Percentiles rank a stretch among this genome's conserved stretches.
Conservation (phyloP, 1,140 invertebrate genomes). For the Pteromalus puparum region DNA sequence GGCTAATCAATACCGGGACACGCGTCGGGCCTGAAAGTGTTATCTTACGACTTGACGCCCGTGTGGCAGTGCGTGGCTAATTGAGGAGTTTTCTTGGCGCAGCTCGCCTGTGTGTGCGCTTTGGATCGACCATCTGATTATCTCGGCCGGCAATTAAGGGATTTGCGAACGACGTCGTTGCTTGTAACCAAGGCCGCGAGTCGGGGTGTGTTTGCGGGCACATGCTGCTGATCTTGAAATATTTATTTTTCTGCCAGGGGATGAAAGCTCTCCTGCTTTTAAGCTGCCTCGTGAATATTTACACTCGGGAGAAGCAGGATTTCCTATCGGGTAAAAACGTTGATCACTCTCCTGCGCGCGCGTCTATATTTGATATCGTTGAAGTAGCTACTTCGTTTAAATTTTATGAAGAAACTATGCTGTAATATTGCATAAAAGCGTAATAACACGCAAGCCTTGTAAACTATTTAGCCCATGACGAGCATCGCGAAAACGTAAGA, state of each 20-base stretch:
- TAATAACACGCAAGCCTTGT: neutral
- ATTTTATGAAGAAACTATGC: too few relatives aligned
- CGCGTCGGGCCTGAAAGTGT: slow-evolving; percentile 2
- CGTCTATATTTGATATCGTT: too few relatives aligned
- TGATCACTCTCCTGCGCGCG: too few relatives aligned
- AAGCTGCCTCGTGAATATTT: neutral
- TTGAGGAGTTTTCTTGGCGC: too few relatives aligned
- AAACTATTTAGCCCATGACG: neutral
- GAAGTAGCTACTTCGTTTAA: too few relatives aligned
- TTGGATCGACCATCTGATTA: slow-evolving; percentile 39
- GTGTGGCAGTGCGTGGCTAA: neutral
- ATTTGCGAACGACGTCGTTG: neutral
- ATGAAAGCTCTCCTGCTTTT: neutral
- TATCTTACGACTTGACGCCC: slow-evolving; percentile 19
- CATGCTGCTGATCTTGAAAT: neutral
- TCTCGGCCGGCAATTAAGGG: slow-evolving; percentile 29
- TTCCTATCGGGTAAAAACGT: too few relatives aligned
- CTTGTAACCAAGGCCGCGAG: slow-evolving; percentile 13
- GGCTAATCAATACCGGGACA: slow-evolving; percentile 31
- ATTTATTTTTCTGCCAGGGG: neutral
- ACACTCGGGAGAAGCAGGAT: too few relatives aligned
- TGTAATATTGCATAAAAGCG: too few relatives aligned
- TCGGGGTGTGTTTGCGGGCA: neutral
- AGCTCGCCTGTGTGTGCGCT: too few relatives aligned
- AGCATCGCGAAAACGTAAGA: neutral